Evolutionary conservation across 1,140 invertebrate genomes (phyloP), one percentile per base, ranked within the genome.

Genomic region (Sycophaga agraensis): DNA sequence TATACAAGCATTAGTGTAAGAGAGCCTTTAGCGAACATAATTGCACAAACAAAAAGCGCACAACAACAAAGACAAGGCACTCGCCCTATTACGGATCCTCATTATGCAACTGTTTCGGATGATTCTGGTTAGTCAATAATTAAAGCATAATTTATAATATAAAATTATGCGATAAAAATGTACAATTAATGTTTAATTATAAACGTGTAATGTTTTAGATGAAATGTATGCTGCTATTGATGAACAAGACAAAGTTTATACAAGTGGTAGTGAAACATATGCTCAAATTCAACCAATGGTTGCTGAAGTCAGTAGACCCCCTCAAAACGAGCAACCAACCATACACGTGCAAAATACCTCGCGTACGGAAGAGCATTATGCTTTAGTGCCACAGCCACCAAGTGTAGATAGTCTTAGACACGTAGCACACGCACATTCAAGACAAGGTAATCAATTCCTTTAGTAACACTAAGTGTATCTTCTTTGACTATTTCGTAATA

Each of bases 211-310:
- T 31, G 28, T 31, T 66, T 63, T 70, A 89, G 92, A 94, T 77
- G 92, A 95, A 80, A 92, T 92, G 83, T 94, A 95, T 77, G 92
- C 91, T 1, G 91, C 91, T 4, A 93, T 93, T 58, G 91, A 92
- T 65, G 92, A 94, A 70, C 89, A 87, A 58, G 86, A 85, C 45
- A 88, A 86, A 66, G 78, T 89, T 5, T 91, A 91, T 59, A 89
- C 86, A 0, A 89, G 89, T 69, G 91, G 89, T n/a, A 92, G 90
- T 59, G 91, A 92, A 74, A 93, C 91, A 4, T 94, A 94, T 78
- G 91, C 92, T 42, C 90, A 92, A 77, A 94, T 94, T 66, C 88
- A 90, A 60, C 89, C 90, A 5, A 78, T 83, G 69, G 70, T 76
- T 42, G 75, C 77, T 43, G 82, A 87, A 49, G 72, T 81, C 0